phyloP scores from a whole-genome alignment of 1,140 invertebrate species.

The Diabrotica undecimpunctata region DNA sequence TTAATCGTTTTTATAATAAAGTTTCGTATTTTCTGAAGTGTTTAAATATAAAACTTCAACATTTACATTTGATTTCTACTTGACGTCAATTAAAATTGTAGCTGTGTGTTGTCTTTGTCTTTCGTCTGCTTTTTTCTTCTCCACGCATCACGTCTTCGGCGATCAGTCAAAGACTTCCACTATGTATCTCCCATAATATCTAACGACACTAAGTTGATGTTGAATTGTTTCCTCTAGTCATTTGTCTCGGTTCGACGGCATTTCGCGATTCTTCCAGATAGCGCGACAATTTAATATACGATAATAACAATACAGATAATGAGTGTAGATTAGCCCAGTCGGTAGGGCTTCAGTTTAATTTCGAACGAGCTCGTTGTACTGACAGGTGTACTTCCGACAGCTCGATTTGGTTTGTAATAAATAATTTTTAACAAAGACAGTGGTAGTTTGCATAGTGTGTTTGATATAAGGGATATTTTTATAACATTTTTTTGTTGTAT shows the following conservation, averaged over 20 bases:
- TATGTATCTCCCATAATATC: conserved; percentile 14
- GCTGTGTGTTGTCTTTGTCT: background rate
- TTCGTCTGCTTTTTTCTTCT: background rate
- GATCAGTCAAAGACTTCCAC: conserved; percentile 16
- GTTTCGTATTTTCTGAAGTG: no score
- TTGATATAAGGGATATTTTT: no score
- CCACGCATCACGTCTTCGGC: conserved; percentile 12
- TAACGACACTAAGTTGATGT: conserved; percentile 25
- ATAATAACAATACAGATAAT: conserved; percentile 24
- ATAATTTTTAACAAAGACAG: no score
- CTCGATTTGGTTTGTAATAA: no score
- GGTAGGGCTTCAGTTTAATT: no score
- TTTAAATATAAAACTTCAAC: background rate
- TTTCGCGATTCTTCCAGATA: conserved; percentile 29
- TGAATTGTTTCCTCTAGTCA: conserved; percentile 26
- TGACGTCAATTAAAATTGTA: background rate
- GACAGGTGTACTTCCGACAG: no score
- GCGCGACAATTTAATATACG: conserved; percentile 31
- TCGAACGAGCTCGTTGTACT: no score
- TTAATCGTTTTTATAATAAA: no score
- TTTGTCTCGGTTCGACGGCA: conserved; percentile 28
- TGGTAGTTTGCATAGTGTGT: no score
- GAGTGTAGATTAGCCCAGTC: conserved; percentile 8
- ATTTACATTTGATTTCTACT: background rate
- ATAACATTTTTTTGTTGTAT: no score